Conservation (phyloP, 2,113 vertebrate species). For the Nycticorax nycticorax region DNA sequence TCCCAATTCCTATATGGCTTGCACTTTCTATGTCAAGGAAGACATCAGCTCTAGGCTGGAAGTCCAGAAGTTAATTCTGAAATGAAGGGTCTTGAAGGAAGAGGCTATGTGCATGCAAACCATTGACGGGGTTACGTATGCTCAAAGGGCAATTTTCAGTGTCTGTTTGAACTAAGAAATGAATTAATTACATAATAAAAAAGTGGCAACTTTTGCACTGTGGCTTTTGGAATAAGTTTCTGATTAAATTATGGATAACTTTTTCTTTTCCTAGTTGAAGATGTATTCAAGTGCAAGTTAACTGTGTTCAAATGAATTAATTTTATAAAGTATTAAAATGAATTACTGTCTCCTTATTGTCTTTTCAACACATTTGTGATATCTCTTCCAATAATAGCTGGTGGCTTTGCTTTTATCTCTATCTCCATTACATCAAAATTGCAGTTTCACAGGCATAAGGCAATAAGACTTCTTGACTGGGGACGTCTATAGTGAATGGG, state of each 20-base stretch:
- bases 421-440: constrained; percentile 31
- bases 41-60: neutral
- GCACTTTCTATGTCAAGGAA: neutral
- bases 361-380: neutral
- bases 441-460: constrained; percentile 9
- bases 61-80: neutral
- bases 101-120: neutral
- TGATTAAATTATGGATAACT: neutral
- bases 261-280: neutral
- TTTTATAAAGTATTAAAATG: neutral
- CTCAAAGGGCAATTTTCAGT: neutral
- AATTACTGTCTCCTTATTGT: constrained; percentile 14
- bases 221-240: neutral
- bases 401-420: constrained; percentile 16
- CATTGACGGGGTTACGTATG: neutral
- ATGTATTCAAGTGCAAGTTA: neutral
- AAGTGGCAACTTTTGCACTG: neutral
- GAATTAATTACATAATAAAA: neutral
- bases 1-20: neutral
- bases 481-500: constrained; percentile 10
- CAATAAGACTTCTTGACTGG: neutral
- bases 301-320: neutral
- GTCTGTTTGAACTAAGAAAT: neutral
- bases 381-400: neutral
- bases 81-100: neutral